Evolutionary conservation across 2,113 vertebrate species (phyloP), one percentile per base, ranked within the genome.

Genomic region (Struthidea cinerea): DNA sequence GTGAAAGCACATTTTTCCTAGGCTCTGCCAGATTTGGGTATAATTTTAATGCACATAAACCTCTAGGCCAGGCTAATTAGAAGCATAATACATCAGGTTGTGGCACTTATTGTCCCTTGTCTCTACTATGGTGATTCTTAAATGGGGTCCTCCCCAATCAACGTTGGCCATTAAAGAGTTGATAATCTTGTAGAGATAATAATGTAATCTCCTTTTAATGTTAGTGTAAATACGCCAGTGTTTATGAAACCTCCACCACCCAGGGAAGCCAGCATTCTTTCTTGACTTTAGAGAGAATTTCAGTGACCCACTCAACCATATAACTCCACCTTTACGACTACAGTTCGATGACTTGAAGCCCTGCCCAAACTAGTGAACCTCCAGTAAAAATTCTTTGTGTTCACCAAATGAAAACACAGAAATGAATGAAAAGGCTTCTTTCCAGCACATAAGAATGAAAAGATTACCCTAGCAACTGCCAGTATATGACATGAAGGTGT

Each of bases 281-380:
- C 26, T 50, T 33, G 44, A 50, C 65, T 85, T 44, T 4, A 75
- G 39, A 75, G 42, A 67, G 39, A 88, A 71, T 9, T 55, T 85
- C 35, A 83, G 41, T 33, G 28, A 84, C 9, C 19, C 23, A 35
- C n/a, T 50, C 20, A 21, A 52, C 10, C 28, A 26, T 10, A 5
- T 33, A 81, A 64, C 32, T 49, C 20, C 11, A 75, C 26, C 50
- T 82, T 64, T 47, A 60, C 1, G 1, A 21, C 46, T 55, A 52
- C 8, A 9, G 59, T 50, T 55, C 0, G 0, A 63, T 44, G 27
- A 81, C 15, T 32, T 57, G 35, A 81, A 69, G 55, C 33, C 20
- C 77, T 74, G 37, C 17, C 52, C 79, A 47, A 68, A 88, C 6
- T 37, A 87, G 44, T 28, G 67, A 81, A 46, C 6, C 20, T 57